Base-by-base conservation (phyloP, 1,140 invertebrate genomes). In the Eriosoma lanigerum region DNA sequence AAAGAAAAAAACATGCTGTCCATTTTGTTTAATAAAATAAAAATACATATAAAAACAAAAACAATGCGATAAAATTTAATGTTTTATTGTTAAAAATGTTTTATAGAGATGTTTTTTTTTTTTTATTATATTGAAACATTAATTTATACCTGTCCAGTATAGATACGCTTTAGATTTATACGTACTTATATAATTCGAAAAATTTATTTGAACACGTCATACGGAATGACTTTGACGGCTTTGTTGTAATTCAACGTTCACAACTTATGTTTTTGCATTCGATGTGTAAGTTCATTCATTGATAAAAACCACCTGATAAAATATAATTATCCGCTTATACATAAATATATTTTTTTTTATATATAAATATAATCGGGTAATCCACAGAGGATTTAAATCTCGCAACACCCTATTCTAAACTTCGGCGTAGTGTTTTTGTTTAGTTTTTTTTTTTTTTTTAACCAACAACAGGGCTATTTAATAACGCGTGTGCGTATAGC, bases 341-440 rank as follows among this genome's bases (percentile, higher is more conserved):
- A 12, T 38, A n/a, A 21, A 24, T 68, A 48, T 68, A 48, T 19
- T 26, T 68, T 38, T n/a, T 48, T 48, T 46, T 21, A 62, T 62
- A 26, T 52, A 24, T 15, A 29, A 32, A 24, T 64, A 38, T n/a
- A n/a, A 73, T 73, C 19, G 52, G 19, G 4, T 54, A 54, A 73
- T 73, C 46, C 48, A 6, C 24, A 73, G 15, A n/a, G 46, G 70
- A 73, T 52, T 52, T 52, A 54, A 73, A 73, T 73, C 24, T 54
- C 70, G 3, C 70, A 48, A 48, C 46, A 68, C 21, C 70, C 70
- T 29, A 26, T 15, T 38, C 21, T 29, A 52, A 24, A 29, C 26
- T 38, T 32, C 8, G 26, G 62, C 5, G 26, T 54, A 73, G 70
- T 54, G 50, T 54, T 73, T 54, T 73, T n/a, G n/a, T n/a, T n/a